phyloP scores from a whole-genome alignment of 2,797 vertebrate species.

The Danio jaintianensis region DNA sequence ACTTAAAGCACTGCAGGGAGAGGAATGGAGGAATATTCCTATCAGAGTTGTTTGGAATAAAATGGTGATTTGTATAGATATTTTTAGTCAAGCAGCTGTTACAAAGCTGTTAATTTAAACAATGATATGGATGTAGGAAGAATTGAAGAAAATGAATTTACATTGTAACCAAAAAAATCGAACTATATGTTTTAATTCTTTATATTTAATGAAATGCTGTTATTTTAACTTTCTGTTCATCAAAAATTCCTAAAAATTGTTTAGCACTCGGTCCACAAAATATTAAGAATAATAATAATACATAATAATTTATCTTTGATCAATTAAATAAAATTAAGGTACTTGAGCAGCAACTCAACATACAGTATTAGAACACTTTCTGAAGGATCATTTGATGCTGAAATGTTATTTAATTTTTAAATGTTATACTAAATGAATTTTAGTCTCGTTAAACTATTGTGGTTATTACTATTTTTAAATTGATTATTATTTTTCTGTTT shows the following conservation, averaged over 20 bases:
- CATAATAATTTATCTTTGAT: too few relatives aligned
- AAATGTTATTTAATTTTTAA: too few relatives aligned
- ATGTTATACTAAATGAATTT: too few relatives aligned
- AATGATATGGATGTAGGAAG: background rate
- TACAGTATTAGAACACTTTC: background rate
- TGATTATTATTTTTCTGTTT: too few relatives aligned
- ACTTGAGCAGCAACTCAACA: background rate
- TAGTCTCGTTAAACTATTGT: too few relatives aligned
- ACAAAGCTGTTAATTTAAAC: constrained; percentile 20
- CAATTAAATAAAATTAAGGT: background rate
- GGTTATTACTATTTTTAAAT: too few relatives aligned
- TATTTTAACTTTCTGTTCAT: background rate
- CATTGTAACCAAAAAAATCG: background rate
- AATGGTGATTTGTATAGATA: background rate
- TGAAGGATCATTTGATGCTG: background rate
- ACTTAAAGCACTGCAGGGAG: constrained; percentile 13
- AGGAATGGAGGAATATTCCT: constrained; percentile 29
- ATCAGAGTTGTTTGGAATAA: constrained; percentile 24
- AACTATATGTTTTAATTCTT: background rate
- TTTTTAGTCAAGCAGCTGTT: constrained; percentile 36
- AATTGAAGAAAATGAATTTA: background rate
- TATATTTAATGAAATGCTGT: background rate
- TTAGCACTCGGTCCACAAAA: background rate
- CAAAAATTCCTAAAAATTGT: background rate
- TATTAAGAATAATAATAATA: background rate